Conservation (phyloP, 2,113 vertebrate genomes). For the Bungarus multicinctus region DNA sequence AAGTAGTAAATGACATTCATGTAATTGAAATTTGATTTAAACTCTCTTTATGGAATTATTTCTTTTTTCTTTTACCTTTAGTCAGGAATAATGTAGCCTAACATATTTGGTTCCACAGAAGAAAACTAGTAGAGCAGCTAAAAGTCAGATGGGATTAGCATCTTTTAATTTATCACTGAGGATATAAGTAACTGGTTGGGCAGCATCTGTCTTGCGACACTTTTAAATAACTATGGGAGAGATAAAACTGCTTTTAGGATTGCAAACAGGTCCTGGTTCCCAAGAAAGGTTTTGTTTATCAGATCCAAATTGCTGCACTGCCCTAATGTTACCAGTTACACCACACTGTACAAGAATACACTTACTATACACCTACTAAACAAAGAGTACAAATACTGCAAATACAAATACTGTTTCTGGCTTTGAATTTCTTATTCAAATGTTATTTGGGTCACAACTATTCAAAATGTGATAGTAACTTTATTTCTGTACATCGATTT, state of each 20-base stretch:
- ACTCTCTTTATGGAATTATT: conserved; percentile 39
- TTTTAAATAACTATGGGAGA: neutral
- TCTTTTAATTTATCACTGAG: conserved; percentile 14
- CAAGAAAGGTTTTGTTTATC: neutral
- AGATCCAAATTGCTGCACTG: neutral
- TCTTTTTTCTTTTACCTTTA: conserved; percentile 47
- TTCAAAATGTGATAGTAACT: conserved; percentile 22
- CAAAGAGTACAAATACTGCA: neutral
- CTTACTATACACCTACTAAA: too few species aligned
- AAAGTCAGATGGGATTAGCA: neutral
- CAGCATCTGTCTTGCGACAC: neutral
- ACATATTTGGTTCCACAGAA: conserved; percentile 44
- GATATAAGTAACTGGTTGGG: neutral
- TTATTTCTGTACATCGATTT: conserved; percentile 19
- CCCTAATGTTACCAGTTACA: neutral
- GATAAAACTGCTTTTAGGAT: neutral
- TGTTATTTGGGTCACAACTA: conserved; percentile 41
- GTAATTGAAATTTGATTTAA: conserved; percentile 45
- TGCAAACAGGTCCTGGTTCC: neutral
- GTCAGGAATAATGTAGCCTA: neutral
- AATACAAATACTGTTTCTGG: too few species aligned
- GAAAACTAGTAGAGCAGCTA: conserved; percentile 25
- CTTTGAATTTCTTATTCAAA: conserved; percentile 54
- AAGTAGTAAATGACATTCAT: neutral
- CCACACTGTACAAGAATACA: neutral